A percentile compares a stretch with the other conserved stretches of the same genome.
Conservation (phyloP, 2,797 vertebrate species). For the Tokudaia tokunoshimensis region DNA sequence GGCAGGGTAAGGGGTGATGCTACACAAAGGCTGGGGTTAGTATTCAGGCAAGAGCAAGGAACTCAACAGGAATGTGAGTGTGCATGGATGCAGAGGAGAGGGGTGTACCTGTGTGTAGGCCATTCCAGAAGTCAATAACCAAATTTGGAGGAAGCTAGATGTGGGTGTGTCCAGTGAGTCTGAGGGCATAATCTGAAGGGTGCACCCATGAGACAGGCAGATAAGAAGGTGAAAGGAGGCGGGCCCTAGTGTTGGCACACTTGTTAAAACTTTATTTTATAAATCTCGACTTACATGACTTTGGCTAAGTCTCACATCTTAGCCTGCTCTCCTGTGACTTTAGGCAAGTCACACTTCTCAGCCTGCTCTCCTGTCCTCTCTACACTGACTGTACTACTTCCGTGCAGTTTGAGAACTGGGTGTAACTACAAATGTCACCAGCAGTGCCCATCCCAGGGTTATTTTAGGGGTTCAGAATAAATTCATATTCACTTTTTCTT, state of each 20-base stretch:
- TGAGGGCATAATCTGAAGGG: not conserved
- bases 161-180: not conserved
- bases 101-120: not conserved
- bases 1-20: not conserved
- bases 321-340: not conserved
- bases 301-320: no score
- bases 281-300: not conserved
- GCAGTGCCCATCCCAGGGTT: no score
- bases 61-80: not conserved
- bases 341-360: not conserved
- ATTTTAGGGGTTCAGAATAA: not conserved
- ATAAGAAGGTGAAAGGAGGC: not conserved
- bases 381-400: not conserved
- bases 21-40: no score
- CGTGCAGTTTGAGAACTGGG: not conserved
- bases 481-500: not conserved
- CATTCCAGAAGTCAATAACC: not conserved
- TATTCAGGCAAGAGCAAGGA: not conserved
- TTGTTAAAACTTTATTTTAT: not conserved
- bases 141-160: not conserved
- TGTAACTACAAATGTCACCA: not conserved
- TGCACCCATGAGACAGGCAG: not conserved
- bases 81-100: not conserved
- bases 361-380: not conserved
- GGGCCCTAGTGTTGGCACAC: not conserved